Conservation (phyloP, 2,888 invertebrate genomes). For the Andricus curvator region DNA sequence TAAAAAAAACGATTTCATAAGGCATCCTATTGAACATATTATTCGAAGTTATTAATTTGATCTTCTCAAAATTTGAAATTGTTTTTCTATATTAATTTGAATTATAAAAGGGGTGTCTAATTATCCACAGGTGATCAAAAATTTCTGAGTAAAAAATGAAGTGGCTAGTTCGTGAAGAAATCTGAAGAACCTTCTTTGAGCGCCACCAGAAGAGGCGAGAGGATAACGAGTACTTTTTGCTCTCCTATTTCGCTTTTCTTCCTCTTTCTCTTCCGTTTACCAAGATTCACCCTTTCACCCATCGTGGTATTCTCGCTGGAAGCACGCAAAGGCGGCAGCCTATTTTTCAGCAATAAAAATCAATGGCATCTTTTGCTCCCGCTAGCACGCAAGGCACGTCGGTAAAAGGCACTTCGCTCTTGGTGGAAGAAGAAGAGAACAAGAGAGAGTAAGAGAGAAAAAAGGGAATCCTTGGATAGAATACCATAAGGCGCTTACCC, state of each 20-base stretch:
- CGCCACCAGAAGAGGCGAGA: not conserved
- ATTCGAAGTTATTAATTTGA: no score
- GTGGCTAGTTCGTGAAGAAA: slow-evolving; percentile 1
- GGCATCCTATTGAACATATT: no score
- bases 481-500: slow-evolving; percentile 62
- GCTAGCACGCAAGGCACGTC: slow-evolving; percentile 65
- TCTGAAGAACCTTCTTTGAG: not conserved
- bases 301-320: slow-evolving; percentile 57
- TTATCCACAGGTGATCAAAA: not conserved
- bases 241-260: not conserved
- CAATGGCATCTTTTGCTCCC: slow-evolving; percentile 61
- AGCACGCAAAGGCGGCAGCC: slow-evolving; percentile 55
- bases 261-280: not conserved
- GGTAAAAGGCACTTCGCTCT: slow-evolving; percentile 57
- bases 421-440: slow-evolving; percentile 45
- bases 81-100: not conserved
- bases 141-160: slow-evolving; percentile 7
- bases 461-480: slow-evolving; percentile 47
- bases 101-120: not conserved
- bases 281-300: slow-evolving; percentile 51
- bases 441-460: slow-evolving; percentile 43
- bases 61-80: no score
- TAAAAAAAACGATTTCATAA: no score
- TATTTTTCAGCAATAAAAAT: slow-evolving; percentile 70
- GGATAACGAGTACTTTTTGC: slow-evolving; percentile 7